Percentiles rank a stretch among this genome's conserved stretches.
These are phyloP conservation scores for Saxicola maurus DNA, from an alignment of 2,797 vertebrate species.

Conservation along the genomic window DNA sequence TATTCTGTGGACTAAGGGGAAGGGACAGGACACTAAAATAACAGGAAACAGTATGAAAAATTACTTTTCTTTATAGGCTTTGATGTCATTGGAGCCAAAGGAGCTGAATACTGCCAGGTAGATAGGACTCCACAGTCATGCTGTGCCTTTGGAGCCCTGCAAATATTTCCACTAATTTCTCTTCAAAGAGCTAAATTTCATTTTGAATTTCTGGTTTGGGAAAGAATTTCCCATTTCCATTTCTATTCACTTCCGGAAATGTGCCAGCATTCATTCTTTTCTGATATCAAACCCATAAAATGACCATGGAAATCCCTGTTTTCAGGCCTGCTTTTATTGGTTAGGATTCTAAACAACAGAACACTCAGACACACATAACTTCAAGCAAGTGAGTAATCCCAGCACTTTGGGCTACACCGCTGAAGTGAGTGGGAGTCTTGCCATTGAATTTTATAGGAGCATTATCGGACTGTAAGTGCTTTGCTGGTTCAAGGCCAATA, in stretches of 20 bases:
- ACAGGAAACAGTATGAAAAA: not conserved
- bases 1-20: not conserved
- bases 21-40: not conserved
- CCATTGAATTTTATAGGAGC: conserved; percentile 50
- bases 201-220: not conserved
- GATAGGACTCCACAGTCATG: not conserved
- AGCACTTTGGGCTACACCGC: not conserved
- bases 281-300: not conserved
- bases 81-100: not conserved
- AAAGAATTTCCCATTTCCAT: not conserved
- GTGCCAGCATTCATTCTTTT: not conserved
- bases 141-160: not conserved
- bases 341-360: not conserved
- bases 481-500: conserved; percentile 55
- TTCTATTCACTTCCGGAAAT: not conserved
- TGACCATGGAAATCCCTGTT: not conserved
- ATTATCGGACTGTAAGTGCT: conserved; percentile 54
- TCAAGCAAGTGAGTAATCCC: conserved; percentile 39
- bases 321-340: not conserved
- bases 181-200: not conserved
- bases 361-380: not conserved
- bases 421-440: conserved; percentile 41
- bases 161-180: not conserved
- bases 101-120: not conserved
- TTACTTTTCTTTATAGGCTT: not conserved